Evolutionary conservation across 2,888 invertebrate species (phyloP), one percentile per base, ranked within the genome.

Genomic region (Eucera pruinosa): DNA sequence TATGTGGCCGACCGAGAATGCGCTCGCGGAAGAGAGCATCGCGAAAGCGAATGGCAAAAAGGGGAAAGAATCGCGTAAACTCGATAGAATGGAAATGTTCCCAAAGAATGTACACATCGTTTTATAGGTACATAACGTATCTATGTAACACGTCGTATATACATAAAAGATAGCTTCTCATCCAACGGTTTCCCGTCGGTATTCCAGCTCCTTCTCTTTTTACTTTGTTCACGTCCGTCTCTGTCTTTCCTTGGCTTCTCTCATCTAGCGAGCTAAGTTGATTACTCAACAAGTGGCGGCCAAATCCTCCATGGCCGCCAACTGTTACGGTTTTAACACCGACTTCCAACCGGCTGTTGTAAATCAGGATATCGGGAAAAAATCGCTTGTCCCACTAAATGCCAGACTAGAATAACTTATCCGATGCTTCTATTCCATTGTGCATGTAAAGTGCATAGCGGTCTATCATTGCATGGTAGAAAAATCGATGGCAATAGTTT

Each of bases 231-330:
- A 20, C 43, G 52, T 36, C 41, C 47, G 25, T 43, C 64, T 61
- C 60, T 69, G 70, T 62, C 80, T 76, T 69, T 58, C 62, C 62
- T 61, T 30, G 78, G 83, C 80, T 84, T 85, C 87, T 86, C 87
- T 89, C 88, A 88, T 88, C 87, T 87, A 80, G 82, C 80, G 83
- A 88, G 88, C 89, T 90, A 91, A 91, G 90, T 88, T 91, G 90
- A 91, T 91, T 91, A 91, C 91, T 91, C 91, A 91, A 91, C 90
- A 91, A 91, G 91, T 91, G 91, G 90, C 87, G 89, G 88, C 88
- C 87, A 88, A 89, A 91, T 90, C 89, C 88, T 86, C 77, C 86
- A 85, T 88, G 84, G 86, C 85, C 84, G 85, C 81, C 85, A 82
- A 84, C 81, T 82, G 88, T 86, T 86, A 82, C 85, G 75, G 78